Evolutionary conservation across 2,888 invertebrate species (phyloP), one percentile per base, ranked within the genome.

Genomic region (Callimorpha dominula): DNA sequence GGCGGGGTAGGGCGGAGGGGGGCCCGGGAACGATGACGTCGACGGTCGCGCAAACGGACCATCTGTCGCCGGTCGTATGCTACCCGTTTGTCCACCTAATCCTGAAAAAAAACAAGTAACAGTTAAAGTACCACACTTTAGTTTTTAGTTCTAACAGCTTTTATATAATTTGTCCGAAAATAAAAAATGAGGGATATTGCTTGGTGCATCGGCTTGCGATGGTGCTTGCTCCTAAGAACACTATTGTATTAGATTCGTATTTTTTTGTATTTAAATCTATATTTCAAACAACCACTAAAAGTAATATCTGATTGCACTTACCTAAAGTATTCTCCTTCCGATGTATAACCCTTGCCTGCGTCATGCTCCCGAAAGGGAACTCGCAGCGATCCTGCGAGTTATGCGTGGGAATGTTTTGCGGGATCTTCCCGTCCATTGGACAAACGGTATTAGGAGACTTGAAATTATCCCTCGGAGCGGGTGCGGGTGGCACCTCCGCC

Each of bases 351-450:
- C 98, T 97, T 78, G 98, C 98, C 89, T 98, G 98, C 66, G 98
- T 98, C 98, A 99, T 98, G 92, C 98, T 98, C 87, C 98, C 98
- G 91, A 98, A 98, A 63, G 98, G 98, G 94, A 97, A 98, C 88
- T 97, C 96, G 87, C 96, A 95, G 1, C 90, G 97, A 96, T 91
- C 97, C 94, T 69, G 74, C 54, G 94, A 88, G 31, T 92, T 89
- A 60, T 95, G 95, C 77, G 93, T 96, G 93, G 92, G 96, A 85
- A 96, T 95, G 91, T 94, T 96, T 83, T 95, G 96, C 84, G 96
- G 95, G 85, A 96, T 93, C 93, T 97, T 97, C 84, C 97, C 97
- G 89, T 98, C 98, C 96, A 97, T 97, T 6, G 98, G 98, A 81
- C 98, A 98, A 79, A 98, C 98, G 78, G 98, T 98, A 94, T 98